Evolutionary conservation across 1,140 invertebrate species (phyloP).

Genomic region (Brachionus paranguensis): DNA sequence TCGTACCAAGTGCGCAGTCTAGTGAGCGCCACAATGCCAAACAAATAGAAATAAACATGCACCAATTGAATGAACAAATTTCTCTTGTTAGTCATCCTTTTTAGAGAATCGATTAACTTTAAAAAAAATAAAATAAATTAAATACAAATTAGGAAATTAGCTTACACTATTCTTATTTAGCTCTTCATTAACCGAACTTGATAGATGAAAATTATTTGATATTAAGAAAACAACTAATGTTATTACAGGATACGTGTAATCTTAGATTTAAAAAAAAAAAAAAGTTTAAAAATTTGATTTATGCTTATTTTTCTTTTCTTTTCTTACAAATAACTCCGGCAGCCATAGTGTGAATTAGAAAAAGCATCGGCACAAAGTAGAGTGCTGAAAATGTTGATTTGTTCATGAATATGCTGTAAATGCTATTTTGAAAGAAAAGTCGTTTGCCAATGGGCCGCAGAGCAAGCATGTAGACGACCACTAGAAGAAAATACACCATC

Average conservation of each 20-base stretch:
- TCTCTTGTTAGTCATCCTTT: not conserved
- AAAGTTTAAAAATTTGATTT: not conserved
- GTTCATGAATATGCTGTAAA: not conserved
- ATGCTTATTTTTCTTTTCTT: not conserved
- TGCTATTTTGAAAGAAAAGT: not conserved
- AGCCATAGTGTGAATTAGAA: not conserved
- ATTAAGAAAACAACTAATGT: conserved; percentile 25
- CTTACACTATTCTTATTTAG: not conserved
- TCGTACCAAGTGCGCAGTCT: not conserved
- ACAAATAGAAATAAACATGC: conserved; percentile 19
- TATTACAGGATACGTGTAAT: conserved; percentile 22
- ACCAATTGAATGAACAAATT: conserved; percentile 12
- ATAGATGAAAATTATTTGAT: conserved; percentile 39
- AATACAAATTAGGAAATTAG: not conserved
- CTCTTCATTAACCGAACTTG: conserved; percentile 9
- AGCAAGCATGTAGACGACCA: not conserved
- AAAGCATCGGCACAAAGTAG: conserved; percentile 10
- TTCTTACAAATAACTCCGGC: conserved; percentile 33
- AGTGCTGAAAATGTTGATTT: conserved; percentile 18
- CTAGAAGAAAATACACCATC: not conserved
- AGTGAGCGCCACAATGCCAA: not conserved
- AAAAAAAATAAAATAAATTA: not conserved
- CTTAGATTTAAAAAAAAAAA: not conserved
- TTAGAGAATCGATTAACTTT: not conserved
- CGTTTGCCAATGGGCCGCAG: not conserved